Evolutionary conservation across 2,113 vertebrate genomes (phyloP), one percentile per base, ranked within the genome.

Genomic region (Varanus salvator): DNA sequence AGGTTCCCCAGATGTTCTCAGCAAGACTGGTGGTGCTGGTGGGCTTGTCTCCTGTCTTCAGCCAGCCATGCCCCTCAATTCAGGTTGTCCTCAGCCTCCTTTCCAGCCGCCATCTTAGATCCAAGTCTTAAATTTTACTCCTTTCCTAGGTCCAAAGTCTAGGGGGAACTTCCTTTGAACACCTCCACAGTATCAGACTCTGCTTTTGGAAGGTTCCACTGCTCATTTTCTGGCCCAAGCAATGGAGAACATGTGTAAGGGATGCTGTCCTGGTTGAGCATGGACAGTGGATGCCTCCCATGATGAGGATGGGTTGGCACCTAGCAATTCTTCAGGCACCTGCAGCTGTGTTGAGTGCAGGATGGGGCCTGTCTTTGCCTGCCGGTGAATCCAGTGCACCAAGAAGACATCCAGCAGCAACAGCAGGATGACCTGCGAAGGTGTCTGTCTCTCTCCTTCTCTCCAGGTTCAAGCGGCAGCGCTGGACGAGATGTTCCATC

Each of bases 401-500:
- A 1, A 31, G 34, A 2, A 17, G 23, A 6, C 27, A 34, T 23
- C 52, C 4, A 3, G 19, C 21, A n/a, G 29, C 86, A 54, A 29
- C 19, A 2, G 6, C 29, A 7, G n/a, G 81, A 2, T 94, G 21
- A 94, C 23, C 82, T 34, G 68, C 21, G 3, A 3, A 88, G 64
- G 6, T 69, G 86, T 2, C 34, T 25, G 12, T 75, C 6, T 21
- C 57, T 60, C 87, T 2, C 34, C n/a, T 12, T 75, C 6, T 21
- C 57, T 60, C 8, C 94, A 99, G 98, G 98, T 99, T 11, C 98
- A 99, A 93, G 97, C 98, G 17, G 98, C 98, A 0, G 98, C 98
- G 14, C 95, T 99, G 90, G 98, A 99, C 78, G 98, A 99, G 97
- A 99, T 99, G 98, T 99, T 99, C 93, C 98, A 98, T 91, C 97